Base-by-base conservation (phyloP, 2,888 invertebrate species). In the Stenichneumon culpator region DNA sequence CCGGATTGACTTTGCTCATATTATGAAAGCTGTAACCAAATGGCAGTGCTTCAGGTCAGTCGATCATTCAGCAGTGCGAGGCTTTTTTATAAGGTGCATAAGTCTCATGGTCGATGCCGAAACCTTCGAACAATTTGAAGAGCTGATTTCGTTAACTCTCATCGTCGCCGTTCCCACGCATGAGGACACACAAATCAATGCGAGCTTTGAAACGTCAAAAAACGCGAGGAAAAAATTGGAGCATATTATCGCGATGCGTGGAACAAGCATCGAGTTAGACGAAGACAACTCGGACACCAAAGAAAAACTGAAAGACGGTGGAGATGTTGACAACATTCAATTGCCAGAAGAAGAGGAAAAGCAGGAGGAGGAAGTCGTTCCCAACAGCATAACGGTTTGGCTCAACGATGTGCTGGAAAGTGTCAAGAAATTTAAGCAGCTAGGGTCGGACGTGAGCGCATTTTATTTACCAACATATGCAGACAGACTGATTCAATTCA, bases 31-130 rank as follows among this genome's bases (percentile, higher is more conserved):
- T 50, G 50, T 50, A 50, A 11, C 50, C 14, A 50, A 11, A 50
- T 50, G 50, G 50, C 4, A 50, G 16, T 50, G 50, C 50, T 50
- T 50, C 16, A 50, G 11, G 14, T 4, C 50, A 1, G 50, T 50
- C 16, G 16, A 14, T 16, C 50, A 50, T 50, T 16, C 50, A 16
- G 50, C 50, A 16, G 50, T 50, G 3, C 50, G 50, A 2, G 50
- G 50, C 3, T 50, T 50, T 47, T 50, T 50, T 50, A 50, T 50
- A 50, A 50, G 50, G 50, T 50, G 50, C 50, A n/a, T 50, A 0
- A 50, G 50, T 54, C 54, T 52, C 7, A 77, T 77, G 50, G 67
- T 77, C n/a, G 75, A 77, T 67, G 67, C 75, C 3, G 67, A 67
- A 52, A 67, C 54, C 0, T 52, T 77, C 36, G 67, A 67, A 22